Base-by-base conservation (phyloP, 37 sponge, comb jelly and placozoan species). In the Agelas oroides region DNA sequence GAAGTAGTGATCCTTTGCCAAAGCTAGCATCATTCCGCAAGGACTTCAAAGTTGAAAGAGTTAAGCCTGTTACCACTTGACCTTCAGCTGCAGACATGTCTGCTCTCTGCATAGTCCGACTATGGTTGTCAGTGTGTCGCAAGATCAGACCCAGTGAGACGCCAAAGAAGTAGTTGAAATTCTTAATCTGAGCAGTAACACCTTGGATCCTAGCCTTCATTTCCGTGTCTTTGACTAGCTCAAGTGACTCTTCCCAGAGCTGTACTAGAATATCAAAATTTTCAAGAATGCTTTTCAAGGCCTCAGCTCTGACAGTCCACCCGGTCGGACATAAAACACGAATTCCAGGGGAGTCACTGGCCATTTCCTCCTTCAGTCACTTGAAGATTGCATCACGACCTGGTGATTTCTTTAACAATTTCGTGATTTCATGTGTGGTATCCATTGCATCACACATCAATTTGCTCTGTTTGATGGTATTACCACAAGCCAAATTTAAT, bases 1-100 rank as follows among this genome's bases (percentile, higher is more conserved):
- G 54, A 32, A 41, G 65, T 36, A 65, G 33, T 81, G 58, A 78
- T 35, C 56, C 62, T 78, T 54, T 84, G 28, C 85, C 85, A 90
- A 53, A 79, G 84, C 13, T 71, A 55, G 46, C 37, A 84, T 84
- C 80, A 64, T 53, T 65, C 13, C 85, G 75, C 20, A 84, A 18
- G 24, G 86, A n/a, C 76, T 84, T 66, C 38, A 90, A 57, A 41
- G 87, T 86, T 28, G 74, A 55, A 28, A 69, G 33, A 15, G 82
- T 91, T 64, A 86, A 68, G 59, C 72, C 52, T 40, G 79, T 59
- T 35, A 86, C 69, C 21, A 36, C 35, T 56, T 91, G 92, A 19
- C 87, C 83, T 81, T 91, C 92, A 35, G 92, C 86, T 81, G 92
- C 92, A 21, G 87, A 91, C 70, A 91, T 86, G 40, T 81, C 82